Evolutionary conservation across 2,797 vertebrate genomes (phyloP).

Genomic region (Heliangelus exortis): DNA sequence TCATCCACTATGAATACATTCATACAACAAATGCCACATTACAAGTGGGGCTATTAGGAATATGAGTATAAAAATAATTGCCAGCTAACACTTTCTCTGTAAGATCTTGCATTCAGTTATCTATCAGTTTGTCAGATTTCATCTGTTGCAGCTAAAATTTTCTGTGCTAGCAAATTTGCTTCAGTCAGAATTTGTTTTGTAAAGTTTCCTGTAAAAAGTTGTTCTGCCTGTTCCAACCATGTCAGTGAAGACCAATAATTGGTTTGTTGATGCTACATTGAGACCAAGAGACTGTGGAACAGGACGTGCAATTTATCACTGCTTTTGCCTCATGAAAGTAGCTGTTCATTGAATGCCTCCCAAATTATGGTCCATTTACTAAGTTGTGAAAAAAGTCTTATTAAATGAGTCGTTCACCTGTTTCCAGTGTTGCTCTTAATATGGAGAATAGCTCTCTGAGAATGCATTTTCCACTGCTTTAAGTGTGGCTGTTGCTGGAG

Average conservation of each 20-base stretch:
- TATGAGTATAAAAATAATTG: not conserved
- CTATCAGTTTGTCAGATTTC: conserved; percentile 19
- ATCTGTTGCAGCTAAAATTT: conserved; percentile 31
- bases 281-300: not conserved
- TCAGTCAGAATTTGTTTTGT: not conserved
- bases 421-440: not conserved
- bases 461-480: not conserved
- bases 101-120: not conserved
- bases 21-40: not conserved
- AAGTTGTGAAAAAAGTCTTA: not conserved
- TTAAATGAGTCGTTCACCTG: not conserved
- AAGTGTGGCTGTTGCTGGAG: not conserved
- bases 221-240: not conserved
- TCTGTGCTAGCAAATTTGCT: not conserved
- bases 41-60: not conserved
- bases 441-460: not conserved
- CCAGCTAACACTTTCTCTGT: not conserved
- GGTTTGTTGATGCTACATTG: not conserved
- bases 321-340: not conserved
- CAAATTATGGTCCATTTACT: not conserved
- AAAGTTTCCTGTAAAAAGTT: not conserved
- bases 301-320: not conserved
- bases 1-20: not conserved
- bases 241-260: not conserved
- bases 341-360: not conserved